phyloP scores from a whole-genome alignment of 2,113 vertebrate genomes.

The Nerophis ophidion region DNA sequence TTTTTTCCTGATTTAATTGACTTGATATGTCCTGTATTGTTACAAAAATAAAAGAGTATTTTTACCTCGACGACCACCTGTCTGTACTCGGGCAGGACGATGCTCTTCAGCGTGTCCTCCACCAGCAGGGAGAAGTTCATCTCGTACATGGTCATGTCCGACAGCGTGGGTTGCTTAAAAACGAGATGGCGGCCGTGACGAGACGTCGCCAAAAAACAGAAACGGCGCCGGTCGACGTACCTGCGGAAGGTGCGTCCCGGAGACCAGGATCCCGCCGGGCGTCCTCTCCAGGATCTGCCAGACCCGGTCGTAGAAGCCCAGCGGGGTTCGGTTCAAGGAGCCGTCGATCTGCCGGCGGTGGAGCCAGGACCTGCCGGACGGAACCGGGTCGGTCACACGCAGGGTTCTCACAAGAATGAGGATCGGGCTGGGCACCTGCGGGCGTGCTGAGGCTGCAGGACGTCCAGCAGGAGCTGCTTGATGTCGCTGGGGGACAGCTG shows the following conservation, averaged over 20 bases:
- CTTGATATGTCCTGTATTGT: not conserved
- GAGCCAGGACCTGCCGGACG: slow-evolving; percentile 80
- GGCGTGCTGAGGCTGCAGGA: slow-evolving; percentile 86
- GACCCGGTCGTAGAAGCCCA: slow-evolving; percentile 91
- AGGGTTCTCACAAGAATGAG: slow-evolving; percentile 8
- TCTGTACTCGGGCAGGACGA: slow-evolving; percentile 88
- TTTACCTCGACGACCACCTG: slow-evolving; percentile 94
- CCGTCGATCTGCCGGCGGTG: slow-evolving; percentile 91
- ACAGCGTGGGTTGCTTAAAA: slow-evolving; percentile 94
- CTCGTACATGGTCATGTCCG: slow-evolving; percentile 99
- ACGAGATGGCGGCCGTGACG: not conserved
- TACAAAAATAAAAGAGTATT: too few species aligned
- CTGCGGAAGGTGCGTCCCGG: slow-evolving; percentile 85
- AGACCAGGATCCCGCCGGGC: slow-evolving; percentile 81
- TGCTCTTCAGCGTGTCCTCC: slow-evolving; percentile 90
- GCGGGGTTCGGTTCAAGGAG: slow-evolving; percentile 86
- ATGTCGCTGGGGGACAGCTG: slow-evolving; percentile 92
- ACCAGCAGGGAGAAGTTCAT: slow-evolving; percentile 99
- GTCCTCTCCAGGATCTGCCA: slow-evolving; percentile 98
- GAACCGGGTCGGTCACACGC: not conserved
- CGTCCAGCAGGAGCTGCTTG: slow-evolving; percentile 91
- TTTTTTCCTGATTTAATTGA: not conserved
- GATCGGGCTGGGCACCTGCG: slow-evolving; percentile 71
- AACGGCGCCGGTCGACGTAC: slow-evolving; percentile 60
- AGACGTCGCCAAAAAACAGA: not conserved